Conservation (phyloP, 2,888 invertebrate species). For the Cistogaster globosa region DNA sequence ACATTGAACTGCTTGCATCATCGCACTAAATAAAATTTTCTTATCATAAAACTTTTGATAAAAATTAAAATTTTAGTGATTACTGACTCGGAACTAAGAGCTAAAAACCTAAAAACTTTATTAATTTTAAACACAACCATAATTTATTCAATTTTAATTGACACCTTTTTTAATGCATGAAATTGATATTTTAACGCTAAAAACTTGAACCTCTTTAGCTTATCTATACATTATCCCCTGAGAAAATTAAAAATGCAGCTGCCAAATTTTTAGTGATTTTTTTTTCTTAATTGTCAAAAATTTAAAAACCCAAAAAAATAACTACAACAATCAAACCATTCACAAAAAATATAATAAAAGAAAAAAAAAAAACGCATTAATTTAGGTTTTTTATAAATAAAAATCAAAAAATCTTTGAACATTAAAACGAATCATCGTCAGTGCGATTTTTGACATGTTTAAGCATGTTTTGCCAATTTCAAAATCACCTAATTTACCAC, state of each 20-base stretch:
- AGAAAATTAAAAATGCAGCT: slow-evolving; percentile 61
- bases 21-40: too few species aligned
- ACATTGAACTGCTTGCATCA: too few species aligned
- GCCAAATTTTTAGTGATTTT: slow-evolving; percentile 66
- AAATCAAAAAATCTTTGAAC: slow-evolving; percentile 18
- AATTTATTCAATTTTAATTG: slow-evolving; percentile 59
- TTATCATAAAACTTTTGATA: too few species aligned
- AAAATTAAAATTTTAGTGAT: too few species aligned
- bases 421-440: slow-evolving; percentile 60
- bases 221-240: slow-evolving; percentile 29
- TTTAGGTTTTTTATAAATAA: background rate
- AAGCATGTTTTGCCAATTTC: slow-evolving; percentile 80
- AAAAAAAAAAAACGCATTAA: slow-evolving; percentile 2
- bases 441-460: slow-evolving; percentile 72
- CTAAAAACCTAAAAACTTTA: too few species aligned
- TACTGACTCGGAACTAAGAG: too few species aligned
- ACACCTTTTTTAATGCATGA: slow-evolving; percentile 61
- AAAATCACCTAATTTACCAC: slow-evolving; percentile 79
- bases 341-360: background rate
- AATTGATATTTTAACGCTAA: slow-evolving; percentile 59
- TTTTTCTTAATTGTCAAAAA: slow-evolving; percentile 68
- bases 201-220: slow-evolving; percentile 46
- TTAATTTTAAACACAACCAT: background rate
- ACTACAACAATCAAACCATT: slow-evolving; percentile 32
- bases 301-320: slow-evolving; percentile 31